Evolutionary conservation across 2,888 invertebrate species (phyloP).

Genomic region (Crocallis elinguaria): DNA sequence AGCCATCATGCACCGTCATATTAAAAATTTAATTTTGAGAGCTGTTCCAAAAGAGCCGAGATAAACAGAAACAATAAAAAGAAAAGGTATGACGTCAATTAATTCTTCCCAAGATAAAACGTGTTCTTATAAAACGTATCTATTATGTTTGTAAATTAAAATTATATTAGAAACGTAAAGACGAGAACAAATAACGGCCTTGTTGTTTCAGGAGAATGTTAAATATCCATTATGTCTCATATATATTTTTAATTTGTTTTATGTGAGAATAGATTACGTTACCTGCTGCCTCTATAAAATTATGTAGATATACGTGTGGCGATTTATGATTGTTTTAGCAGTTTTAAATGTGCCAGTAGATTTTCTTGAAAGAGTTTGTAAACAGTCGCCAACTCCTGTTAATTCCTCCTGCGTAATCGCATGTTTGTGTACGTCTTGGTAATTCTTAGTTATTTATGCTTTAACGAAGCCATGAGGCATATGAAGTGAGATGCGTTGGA

Average conservation of each 20-base stretch:
- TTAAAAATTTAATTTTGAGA: background rate
- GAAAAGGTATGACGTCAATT: constrained; percentile 8
- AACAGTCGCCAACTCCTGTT: constrained; percentile 11
- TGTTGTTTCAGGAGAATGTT: constrained; percentile 9
- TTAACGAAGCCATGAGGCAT: no score
- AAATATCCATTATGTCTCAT: constrained; percentile 21
- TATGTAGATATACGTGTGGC: background rate
- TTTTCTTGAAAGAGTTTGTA: constrained; percentile 9
- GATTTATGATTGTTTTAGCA: constrained; percentile 15
- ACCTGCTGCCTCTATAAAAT: constrained; percentile 8
- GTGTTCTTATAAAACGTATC: constrained; percentile 7
- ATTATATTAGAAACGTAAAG: constrained; percentile 5
- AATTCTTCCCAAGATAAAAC: constrained; percentile 1
- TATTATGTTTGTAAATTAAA: constrained; percentile 11
- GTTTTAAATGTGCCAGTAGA: constrained; percentile 13
- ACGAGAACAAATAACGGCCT: constrained; percentile 19
- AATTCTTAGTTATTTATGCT: no score
- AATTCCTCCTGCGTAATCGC: constrained; percentile 3
- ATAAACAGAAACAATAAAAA: constrained; percentile 1
- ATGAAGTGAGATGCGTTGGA: no score
- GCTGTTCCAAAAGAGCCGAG: background rate
- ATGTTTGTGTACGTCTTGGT: no score
- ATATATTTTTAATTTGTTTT: constrained; percentile 24
- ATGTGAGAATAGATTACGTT: constrained; percentile 14
- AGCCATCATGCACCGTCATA: no score